Conservation (phyloP, 2,888 invertebrate species). For the Stenurella melanura region DNA sequence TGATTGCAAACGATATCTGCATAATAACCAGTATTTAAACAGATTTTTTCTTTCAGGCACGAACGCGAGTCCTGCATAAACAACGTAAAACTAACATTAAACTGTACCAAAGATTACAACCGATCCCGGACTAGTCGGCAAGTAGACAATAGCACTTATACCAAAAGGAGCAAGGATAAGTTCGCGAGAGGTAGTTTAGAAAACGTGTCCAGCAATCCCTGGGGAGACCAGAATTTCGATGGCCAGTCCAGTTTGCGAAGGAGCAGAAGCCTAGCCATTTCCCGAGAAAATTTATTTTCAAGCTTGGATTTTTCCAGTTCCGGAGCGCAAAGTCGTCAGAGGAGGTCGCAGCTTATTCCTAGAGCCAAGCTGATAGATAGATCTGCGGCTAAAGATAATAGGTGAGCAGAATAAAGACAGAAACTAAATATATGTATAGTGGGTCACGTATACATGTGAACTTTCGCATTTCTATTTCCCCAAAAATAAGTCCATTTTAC, state of each 20-base stretch:
- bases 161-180: constrained; percentile 41
- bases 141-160: constrained; percentile 56
- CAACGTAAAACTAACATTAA: constrained; percentile 67
- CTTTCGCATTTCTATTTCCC: too few species aligned
- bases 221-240: constrained; percentile 57
- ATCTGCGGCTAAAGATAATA: constrained; percentile 74
- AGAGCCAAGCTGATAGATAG: constrained; percentile 87
- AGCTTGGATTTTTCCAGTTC: constrained; percentile 80
- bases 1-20: too few species aligned
- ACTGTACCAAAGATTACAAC: constrained; percentile 62
- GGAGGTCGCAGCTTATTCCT: constrained; percentile 85
- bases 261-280: constrained; percentile 71
- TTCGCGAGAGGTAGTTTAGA: constrained; percentile 66
- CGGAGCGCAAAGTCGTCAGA: constrained; percentile 70
- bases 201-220: constrained; percentile 69
- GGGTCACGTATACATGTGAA: neutral
- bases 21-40: too few species aligned
- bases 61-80: constrained; percentile 69
- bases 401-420: constrained; percentile 73
- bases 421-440: neutral
- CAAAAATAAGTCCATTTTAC: too few species aligned
- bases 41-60: constrained; percentile 63
- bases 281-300: constrained; percentile 83
- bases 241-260: constrained; percentile 60
- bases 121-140: constrained; percentile 46